phyloP scores from a whole-genome alignment of 2,888 invertebrate genomes.

The Meghimatium bilineatum region DNA sequence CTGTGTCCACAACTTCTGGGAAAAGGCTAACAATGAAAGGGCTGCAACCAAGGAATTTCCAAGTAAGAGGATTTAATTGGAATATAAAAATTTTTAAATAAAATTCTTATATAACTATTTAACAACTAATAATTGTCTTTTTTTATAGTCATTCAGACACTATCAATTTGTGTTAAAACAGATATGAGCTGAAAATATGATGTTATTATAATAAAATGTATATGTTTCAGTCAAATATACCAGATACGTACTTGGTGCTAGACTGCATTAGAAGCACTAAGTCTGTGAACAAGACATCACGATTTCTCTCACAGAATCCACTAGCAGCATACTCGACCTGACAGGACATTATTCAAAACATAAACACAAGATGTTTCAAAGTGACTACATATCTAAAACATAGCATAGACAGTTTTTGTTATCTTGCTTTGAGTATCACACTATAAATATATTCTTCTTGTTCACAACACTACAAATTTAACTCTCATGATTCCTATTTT shows the following conservation, averaged over 20 bases:
- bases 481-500: too few species aligned
- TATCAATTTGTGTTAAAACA: too few species aligned
- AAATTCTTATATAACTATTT: background rate
- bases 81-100: background rate
- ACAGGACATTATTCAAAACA: background rate
- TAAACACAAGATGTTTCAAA: background rate
- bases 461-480: too few species aligned
- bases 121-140: too few species aligned
- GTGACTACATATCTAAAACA: too few species aligned
- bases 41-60: constrained; percentile 73
- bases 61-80: background rate
- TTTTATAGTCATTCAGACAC: background rate
- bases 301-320: constrained; percentile 84
- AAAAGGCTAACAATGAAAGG: constrained; percentile 81
- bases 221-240: too few species aligned
- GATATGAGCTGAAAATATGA: too few species aligned
- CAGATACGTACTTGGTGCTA: constrained; percentile 80
- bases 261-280: constrained; percentile 83
- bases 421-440: too few species aligned
- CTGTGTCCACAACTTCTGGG: constrained; percentile 79
- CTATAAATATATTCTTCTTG: too few species aligned
- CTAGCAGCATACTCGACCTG: constrained; percentile 81
- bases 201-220: too few species aligned
- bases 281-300: constrained; percentile 83
- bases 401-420: too few species aligned